Evolutionary conservation across 2,888 invertebrate species (phyloP).

Genomic region (Drosophila incognita): DNA sequence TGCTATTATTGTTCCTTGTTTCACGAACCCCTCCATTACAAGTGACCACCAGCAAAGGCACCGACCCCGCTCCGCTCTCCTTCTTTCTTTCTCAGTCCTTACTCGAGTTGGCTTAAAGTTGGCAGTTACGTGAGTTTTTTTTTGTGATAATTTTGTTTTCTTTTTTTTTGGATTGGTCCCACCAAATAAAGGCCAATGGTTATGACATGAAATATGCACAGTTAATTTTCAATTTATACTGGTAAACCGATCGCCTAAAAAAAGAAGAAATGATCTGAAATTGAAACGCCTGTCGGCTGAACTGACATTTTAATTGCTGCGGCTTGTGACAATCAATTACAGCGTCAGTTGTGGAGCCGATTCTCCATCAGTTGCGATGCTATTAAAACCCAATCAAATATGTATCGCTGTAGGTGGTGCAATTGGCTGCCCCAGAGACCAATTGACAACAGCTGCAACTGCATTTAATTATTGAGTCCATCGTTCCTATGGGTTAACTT

Average conservation of each 20-base stretch:
- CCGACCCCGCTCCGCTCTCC: slow-evolving; percentile 3
- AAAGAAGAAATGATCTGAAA: slow-evolving; percentile 34
- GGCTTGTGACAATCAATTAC: slow-evolving; percentile 75
- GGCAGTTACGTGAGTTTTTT: slow-evolving; percentile 29
- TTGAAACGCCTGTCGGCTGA: slow-evolving; percentile 35
- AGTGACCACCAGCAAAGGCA: slow-evolving; percentile 45
- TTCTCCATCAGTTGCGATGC: slow-evolving; percentile 48
- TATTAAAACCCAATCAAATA: slow-evolving; percentile 73
- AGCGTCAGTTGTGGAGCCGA: slow-evolving; percentile 51
- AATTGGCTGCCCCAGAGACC: slow-evolving; percentile 14
- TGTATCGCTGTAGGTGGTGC: slow-evolving; percentile 49
- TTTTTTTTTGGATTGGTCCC: background rate
- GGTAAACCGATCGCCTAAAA: slow-evolving; percentile 28
- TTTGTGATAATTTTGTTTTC: background rate
- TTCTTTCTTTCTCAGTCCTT: background rate
- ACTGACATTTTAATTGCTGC: slow-evolving; percentile 74
- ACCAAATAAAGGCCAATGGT: slow-evolving; percentile 56
- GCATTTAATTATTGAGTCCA: slow-evolving; percentile 63
- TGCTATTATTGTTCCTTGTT: slow-evolving; percentile 45
- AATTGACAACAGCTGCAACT: slow-evolving; percentile 72
- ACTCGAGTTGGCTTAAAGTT: slow-evolving; percentile 19
- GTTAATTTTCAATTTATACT: slow-evolving; percentile 67
- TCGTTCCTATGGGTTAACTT: background rate
- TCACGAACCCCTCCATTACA: slow-evolving; percentile 40
- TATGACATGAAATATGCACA: slow-evolving; percentile 68